Evolutionary conservation across 1,140 invertebrate genomes (phyloP).

Genomic region (Cylas formicarius): DNA sequence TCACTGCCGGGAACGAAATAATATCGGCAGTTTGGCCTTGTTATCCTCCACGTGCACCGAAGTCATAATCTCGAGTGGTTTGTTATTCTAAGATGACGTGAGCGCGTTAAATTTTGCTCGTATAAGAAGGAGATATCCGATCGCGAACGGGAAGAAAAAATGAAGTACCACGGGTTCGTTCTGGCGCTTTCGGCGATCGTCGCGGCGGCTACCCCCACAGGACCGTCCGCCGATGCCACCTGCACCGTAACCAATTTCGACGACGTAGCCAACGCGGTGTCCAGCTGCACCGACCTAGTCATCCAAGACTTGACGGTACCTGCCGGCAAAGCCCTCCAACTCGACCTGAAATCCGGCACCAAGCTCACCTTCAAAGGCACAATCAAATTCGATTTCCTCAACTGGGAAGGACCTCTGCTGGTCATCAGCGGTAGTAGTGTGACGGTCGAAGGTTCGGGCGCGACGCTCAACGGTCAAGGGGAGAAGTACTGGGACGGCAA

Average conservation of each 20-base stretch:
- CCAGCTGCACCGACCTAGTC: constrained; percentile 3
- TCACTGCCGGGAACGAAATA: too few relatives aligned
- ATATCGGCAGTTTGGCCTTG: too few relatives aligned
- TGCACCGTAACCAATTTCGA: constrained; percentile 5
- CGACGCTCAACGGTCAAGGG: not conserved
- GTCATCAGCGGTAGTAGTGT: constrained; percentile 3
- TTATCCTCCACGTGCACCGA: too few relatives aligned
- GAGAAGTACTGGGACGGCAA: constrained; percentile 8
- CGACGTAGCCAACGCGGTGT: not conserved
- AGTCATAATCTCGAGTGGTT: too few relatives aligned
- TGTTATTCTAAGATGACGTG: too few relatives aligned
- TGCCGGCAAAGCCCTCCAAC: not conserved
- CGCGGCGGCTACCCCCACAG: too few relatives aligned
- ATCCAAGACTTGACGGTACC: constrained; percentile 9
- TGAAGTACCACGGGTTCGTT: too few relatives aligned
- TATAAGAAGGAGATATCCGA: too few relatives aligned
- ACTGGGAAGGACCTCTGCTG: constrained; percentile 10
- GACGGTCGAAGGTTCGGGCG: constrained; percentile 4
- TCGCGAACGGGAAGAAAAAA: too few relatives aligned
- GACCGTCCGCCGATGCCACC: too few relatives aligned
- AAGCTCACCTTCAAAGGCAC: constrained; percentile 6
- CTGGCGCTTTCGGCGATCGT: too few relatives aligned
- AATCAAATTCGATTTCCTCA: constrained; percentile 3
- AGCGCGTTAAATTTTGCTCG: too few relatives aligned
- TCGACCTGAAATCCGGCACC: constrained; percentile 8